Base-by-base conservation (phyloP, 2,113 vertebrate species). In the Amblyornis subalaris region DNA sequence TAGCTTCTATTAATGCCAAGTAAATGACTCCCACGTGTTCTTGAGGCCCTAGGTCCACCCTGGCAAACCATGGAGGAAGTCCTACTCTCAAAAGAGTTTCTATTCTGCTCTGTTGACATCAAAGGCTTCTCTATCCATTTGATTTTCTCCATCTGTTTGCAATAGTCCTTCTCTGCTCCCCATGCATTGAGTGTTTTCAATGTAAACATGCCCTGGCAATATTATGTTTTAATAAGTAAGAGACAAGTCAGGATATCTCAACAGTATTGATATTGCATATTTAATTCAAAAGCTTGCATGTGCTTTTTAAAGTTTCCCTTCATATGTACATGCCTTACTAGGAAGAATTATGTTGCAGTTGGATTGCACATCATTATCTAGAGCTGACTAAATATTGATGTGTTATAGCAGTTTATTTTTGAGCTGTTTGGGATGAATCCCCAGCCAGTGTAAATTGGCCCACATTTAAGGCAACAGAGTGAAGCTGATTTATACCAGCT, bases 401-500 rank as follows among this genome's bases (percentile, higher is more conserved):
- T 60, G 58, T 54, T 74, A 88, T 4, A 93, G 87, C 42, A 60
- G 66, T 91, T 95, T 58, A 76, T 77, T 95, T 93, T 89, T 94
- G 80, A 93, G 69, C 72, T 83, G 44, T 71, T 91, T 48, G 51
- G 71, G 78, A 88, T 88, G 75, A 94, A 95, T 88, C 95, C 93
- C 95, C 91, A 95, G 88, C 90, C 85, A 95, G 90, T 40, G 74
- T 86, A 95, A 94, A 96, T 95, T 94, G 93, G 93, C 91, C 89
- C 88, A 93, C 75, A 29, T 95, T 96, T 94, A 96, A 95, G 91
- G 94, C 94, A 95, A 94, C 38, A 80, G 93, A 93, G 93, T 94
- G 91, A 97, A 95, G 85, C 91, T 95, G 96, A 95, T 94, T 94
- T 95, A 91, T 95, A 88, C 93, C 94, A 95, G 91, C 96, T 93